Evolutionary conservation across 37 sponge, comb jelly and placozoan species (phyloP), one percentile per base, ranked within the genome.

Genomic region (Chondrosia reniformis): DNA sequence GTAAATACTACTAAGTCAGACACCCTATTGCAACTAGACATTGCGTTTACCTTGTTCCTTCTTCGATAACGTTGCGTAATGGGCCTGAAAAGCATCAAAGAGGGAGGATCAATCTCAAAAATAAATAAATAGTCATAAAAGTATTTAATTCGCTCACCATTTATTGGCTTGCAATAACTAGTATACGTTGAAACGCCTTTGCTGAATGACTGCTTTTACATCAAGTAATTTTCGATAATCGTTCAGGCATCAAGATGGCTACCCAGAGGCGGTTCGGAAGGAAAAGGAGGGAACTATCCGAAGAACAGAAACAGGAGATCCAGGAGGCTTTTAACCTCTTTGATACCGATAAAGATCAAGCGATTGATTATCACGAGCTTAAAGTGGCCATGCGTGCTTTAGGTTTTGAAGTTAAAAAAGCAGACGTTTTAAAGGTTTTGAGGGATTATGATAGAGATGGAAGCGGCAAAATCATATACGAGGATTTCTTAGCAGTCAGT

Each of bases 351-450:
- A 97, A 97, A 41, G 98, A 97, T 76, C 82, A 88, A 32, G 90
- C 89, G 42, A 88, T 97, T 32, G 98, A 97, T 76, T 94, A 94
- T 58, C 98, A 97, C 74, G 98, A 97, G 55, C 88, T 97, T 43
- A 97, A 97, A 84, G 98, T 89, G 31, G 98, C 98, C 22, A 94
- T 97, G 73, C 45, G 92, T 36, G 98, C 98, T 0, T 84, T 97
- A 19, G 95, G 95, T 1, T 97, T 97, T 83, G 98, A 97, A 5
- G 98, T 89, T 21, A 95, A 94, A 77, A 97, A 97, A 67, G 83
- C 89, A 25, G 98, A 97, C 17, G 95, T 97, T 8, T 58, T 90
- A 49, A 97, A 92, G 80, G 80, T 97, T 27, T 67, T 97, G 25
- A 86, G 81, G 31, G 98, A 97, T 58, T 97, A 89, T 79, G 98